Evolutionary conservation across 2,888 invertebrate genomes (phyloP), one percentile per base, ranked within the genome.

Genomic region (Tillus elongatus): DNA sequence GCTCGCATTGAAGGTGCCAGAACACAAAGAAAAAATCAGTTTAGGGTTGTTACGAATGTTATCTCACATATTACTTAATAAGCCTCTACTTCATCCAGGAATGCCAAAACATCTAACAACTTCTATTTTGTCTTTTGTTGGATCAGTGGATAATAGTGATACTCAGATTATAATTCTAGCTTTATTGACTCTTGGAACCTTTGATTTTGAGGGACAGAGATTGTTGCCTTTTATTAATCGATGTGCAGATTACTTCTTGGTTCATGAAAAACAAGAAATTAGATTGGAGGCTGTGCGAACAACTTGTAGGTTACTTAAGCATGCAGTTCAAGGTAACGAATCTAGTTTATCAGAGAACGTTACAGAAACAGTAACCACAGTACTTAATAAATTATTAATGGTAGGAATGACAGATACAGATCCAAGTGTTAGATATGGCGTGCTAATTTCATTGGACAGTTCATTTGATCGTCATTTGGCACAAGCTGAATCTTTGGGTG

Each of bases 391-490:
- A 59, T 70, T 98, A 24, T 68, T 98, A 2, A 79, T 88, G 26
- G 95, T 95, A 3, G 91, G 93, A 27, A 89, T 97, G 34, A 95
- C 93, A 2, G 97, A 98, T 63, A 82, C 86, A 60, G 96, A 97
- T 63, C 80, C 91, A 27, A 91, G 92, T 63, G 95, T 98, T 1
- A 76, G 98, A 4, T 83, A 87, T 54, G 86, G 90, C 69, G 97
- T 97, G 1, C 68, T 98, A 14, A 82, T 86, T 42, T 93, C 92
- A 0, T 69, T 98, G 13, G 87, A 91, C 57, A 82, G 85, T 44
- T 82, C 85, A 12, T 98, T 98, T 63, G 93, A 98, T 58, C 81
- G 79, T 15, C 92, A 97, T 63, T 68, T 99, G 37, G 96, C 97
- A 0, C 96, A 98, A 67, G 88, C 96, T 0, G 95, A 97, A 66